These are phyloP conservation scores for Vultur gryphus DNA, from an alignment of 2,797 vertebrate genomes.

Conservation along the genomic window DNA sequence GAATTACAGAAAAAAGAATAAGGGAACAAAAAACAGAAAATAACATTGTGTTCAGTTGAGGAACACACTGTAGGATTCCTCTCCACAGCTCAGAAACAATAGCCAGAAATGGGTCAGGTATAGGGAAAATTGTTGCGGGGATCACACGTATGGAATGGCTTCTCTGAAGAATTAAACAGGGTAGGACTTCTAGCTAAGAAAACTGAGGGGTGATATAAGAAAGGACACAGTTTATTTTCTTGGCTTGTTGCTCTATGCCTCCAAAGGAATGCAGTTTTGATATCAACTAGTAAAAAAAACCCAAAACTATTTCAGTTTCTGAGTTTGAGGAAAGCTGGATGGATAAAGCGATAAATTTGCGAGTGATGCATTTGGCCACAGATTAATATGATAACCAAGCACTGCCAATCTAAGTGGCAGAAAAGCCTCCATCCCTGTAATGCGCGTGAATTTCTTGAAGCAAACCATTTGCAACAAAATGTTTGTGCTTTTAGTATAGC, in stretches of 20 bases:
- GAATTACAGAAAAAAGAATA: background rate
- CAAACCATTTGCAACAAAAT: background rate
- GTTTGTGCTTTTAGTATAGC: background rate
- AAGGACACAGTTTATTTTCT: background rate
- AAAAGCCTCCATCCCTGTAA: background rate
- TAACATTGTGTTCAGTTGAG: background rate
- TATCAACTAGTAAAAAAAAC: background rate
- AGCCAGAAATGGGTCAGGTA: background rate
- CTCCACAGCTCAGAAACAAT: background rate
- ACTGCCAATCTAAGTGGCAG: background rate
- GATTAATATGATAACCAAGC: background rate
- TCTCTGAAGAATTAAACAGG: background rate
- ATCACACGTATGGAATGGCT: accelerated
- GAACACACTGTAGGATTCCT: background rate
- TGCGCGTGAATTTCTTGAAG: background rate
- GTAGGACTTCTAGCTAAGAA: background rate
- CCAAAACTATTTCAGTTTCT: background rate
- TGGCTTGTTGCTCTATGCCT: background rate
- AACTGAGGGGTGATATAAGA: background rate
- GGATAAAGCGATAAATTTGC: background rate
- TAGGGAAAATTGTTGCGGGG: background rate
- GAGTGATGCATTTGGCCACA: background rate
- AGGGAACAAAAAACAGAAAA: background rate
- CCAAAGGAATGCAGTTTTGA: background rate
- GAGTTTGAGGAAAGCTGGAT: background rate